Evolutionary conservation across 2,888 invertebrate species (phyloP).

Genomic region (Dryococelus australis): DNA sequence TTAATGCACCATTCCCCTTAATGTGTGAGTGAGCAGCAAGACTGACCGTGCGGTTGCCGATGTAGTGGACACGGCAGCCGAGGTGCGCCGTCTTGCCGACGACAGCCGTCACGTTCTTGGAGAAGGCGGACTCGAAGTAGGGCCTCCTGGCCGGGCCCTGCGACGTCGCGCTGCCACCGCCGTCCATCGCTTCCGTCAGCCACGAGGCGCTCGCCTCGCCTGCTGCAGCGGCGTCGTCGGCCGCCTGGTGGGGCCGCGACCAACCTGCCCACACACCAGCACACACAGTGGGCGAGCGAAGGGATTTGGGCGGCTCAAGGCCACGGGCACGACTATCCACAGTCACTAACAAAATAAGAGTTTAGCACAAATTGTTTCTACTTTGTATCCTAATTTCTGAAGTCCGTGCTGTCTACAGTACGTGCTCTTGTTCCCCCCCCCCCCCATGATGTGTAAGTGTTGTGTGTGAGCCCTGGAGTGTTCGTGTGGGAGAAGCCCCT

Average conservation of each 20-base stretch:
- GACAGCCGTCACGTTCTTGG: constrained; percentile 78
- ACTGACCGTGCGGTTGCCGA: constrained; percentile 79
- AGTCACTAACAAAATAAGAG: no score
- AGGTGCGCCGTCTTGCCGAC: constrained; percentile 80
- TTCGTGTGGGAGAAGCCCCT: no score
- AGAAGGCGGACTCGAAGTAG: constrained; percentile 73
- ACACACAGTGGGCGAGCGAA: not conserved
- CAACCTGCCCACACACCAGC: not conserved
- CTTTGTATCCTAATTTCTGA: no score
- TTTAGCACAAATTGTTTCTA: no score
- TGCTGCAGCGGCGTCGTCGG: not conserved
- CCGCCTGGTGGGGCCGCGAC: not conserved
- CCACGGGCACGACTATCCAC: no score
- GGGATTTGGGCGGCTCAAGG: no score
- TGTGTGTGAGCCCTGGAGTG: no score
- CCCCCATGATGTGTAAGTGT: no score
- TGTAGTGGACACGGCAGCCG: constrained; percentile 77
- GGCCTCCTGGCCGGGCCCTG: constrained; percentile 69
- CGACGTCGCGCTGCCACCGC: constrained; percentile 47
- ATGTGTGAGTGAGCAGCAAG: no score
- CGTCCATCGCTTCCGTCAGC: constrained; percentile 55
- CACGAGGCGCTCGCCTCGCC: constrained; percentile 50
- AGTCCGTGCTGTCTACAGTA: no score
- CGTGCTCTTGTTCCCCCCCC: no score
- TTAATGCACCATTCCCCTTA: no score